Evolutionary conservation across 2,888 invertebrate genomes (phyloP), one percentile per base, ranked within the genome.

Genomic region (Antheraea assamensis): DNA sequence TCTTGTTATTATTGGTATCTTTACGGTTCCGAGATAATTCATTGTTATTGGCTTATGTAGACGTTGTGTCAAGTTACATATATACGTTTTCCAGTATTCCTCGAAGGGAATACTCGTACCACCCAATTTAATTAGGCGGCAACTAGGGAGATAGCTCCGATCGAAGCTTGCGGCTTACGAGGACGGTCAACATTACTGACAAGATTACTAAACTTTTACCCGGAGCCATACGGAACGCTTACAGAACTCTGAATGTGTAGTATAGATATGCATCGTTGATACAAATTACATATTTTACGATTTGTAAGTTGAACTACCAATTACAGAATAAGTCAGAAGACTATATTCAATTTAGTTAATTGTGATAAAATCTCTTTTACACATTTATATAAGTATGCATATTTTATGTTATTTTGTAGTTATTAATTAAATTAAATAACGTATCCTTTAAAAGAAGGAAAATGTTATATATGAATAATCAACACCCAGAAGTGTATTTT

Each of bases 111-210:
- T n/a, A 82, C 85, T 84, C 83, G 87, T 85, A 85, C 84, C 77
- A 73, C 79, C 80, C 84, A 87, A 90, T 90, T 87, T 91, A 91
- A 92, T 92, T 90, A 91, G 86, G 82, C 83, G 83, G 82, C 87
- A 84, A 85, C 85, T 85, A 81, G 82, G 81, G 85, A 87, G 85
- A 87, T 86, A 84, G 85, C 84, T 79, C 82, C 85, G 84, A 90
- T 90, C 85, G 87, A 88, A 90, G 89, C 88, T 91, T 89, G 87
- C 78, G 82, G 84, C 82, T 83, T 83, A 82, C 83, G 83, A 84
- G 82, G 80, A 83, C 85, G 83, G 83, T 85, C 82, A 84, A 83
- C 83, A 82, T 79, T 80, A 81, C 86, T 87, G 87, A 89, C 86
- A 85, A 86, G 87, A 89, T 90, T 89, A 87, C 82, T 78, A 84